phyloP scores from a whole-genome alignment of 2,797 vertebrate genomes.

The Lacerta bilineata region DNA sequence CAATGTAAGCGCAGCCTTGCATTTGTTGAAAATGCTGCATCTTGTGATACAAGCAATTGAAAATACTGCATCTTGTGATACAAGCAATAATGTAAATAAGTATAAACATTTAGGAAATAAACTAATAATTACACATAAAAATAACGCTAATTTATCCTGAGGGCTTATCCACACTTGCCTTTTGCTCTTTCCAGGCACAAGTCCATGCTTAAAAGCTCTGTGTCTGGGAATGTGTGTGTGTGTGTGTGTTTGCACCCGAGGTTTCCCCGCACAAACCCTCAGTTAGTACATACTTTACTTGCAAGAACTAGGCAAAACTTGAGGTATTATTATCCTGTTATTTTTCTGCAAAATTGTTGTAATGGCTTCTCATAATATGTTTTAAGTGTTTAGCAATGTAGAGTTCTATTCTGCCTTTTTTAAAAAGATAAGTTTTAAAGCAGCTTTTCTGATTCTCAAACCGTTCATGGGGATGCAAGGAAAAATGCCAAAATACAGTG shows the following conservation, averaged over 20 bases:
- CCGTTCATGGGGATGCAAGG: slow-evolving; percentile 9
- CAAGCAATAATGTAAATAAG: not conserved
- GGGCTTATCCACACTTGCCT: too few relatives aligned
- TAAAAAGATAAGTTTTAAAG: slow-evolving; percentile 11
- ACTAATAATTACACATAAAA: not conserved
- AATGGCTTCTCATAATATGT: not conserved
- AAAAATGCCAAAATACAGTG: slow-evolving; percentile 28
- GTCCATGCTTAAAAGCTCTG: too few relatives aligned
- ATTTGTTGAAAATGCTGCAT: not conserved
- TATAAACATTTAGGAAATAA: not conserved
- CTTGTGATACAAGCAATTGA: not conserved
- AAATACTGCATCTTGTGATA: not conserved
- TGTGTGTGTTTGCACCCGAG: too few relatives aligned
- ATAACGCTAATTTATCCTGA: not conserved
- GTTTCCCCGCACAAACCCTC: too few relatives aligned
- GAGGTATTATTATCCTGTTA: slow-evolving; percentile 4
- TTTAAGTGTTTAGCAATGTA: slow-evolving; percentile 7
- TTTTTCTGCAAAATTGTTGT: not conserved
- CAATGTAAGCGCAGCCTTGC: not conserved
- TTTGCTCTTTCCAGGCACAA: too few relatives aligned
- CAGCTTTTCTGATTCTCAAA: slow-evolving; percentile 29
- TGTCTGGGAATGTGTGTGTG: too few relatives aligned
- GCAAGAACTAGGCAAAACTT: slow-evolving; percentile 2
- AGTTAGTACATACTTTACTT: slow-evolving; percentile 19
- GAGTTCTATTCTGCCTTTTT: not conserved